Percentiles rank a stretch among this genome's conserved stretches.
Evolutionary conservation across 2,113 vertebrate genomes (phyloP).

Genomic region (Pygoscelis antarcticus): DNA sequence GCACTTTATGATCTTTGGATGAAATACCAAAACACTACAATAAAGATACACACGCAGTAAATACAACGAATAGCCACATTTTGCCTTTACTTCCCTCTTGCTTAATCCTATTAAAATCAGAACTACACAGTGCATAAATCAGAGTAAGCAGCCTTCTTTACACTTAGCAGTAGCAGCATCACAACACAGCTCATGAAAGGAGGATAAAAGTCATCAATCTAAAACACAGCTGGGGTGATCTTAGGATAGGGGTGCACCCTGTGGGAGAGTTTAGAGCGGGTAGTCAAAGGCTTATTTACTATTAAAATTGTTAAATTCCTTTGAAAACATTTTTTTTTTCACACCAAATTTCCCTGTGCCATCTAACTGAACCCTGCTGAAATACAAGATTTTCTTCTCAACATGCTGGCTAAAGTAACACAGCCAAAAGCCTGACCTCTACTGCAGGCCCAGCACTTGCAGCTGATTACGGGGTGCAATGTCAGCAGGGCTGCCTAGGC

Average conservation of each 20-base stretch:
- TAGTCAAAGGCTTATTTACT: neutral
- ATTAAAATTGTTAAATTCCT: neutral
- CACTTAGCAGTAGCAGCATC: neutral
- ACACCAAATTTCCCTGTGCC: neutral
- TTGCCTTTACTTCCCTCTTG: slow-evolving; percentile 7
- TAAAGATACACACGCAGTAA: neutral
- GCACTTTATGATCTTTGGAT: slow-evolving; percentile 29
- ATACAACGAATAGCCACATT: neutral
- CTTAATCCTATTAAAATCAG: slow-evolving; percentile 4
- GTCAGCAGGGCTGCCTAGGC: neutral
- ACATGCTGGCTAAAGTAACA: fast-evolving
- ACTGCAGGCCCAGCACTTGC: neutral
- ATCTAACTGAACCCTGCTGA: neutral
- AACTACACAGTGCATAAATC: neutral
- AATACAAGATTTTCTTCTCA: neutral
- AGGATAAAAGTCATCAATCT: neutral
- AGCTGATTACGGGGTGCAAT: neutral
- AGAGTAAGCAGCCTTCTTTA: neutral
- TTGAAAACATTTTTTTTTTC: neutral
- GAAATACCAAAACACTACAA: slow-evolving; percentile 12
- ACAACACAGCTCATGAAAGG: neutral
- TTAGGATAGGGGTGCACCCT: neutral
- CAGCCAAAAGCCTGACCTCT: neutral
- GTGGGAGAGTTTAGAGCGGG: neutral
- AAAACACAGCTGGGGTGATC: neutral